A percentile compares a stretch with the other conserved stretches of the same genome.
phyloP scores from a whole-genome alignment of 2,888 invertebrate species.

The Ormyrus nitidulus region DNA sequence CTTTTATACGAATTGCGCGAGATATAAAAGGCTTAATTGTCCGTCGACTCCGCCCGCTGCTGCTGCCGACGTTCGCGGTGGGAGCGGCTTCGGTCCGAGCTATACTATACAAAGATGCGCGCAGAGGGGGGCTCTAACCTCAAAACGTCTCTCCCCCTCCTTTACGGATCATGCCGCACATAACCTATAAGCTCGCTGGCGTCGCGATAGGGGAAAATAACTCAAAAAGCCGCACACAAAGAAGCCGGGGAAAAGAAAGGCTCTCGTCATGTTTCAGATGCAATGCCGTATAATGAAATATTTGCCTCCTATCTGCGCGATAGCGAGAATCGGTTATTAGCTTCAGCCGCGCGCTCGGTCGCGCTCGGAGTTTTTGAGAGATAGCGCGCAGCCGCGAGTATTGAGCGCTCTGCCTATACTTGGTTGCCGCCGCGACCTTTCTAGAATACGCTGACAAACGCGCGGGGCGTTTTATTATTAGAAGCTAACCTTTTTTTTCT shows the following conservation, averaged over 20 bases:
- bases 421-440: no score
- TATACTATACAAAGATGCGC: background rate
- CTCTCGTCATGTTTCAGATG: no score
- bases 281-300: no score
- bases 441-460: background rate
- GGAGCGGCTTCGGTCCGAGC: slow-evolving; percentile 43
- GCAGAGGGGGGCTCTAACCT: slow-evolving; percentile 55
- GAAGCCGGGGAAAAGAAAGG: slow-evolving; percentile 57
- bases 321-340: no score
- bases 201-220: slow-evolving; percentile 46
- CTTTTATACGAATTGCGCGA: background rate
- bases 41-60: slow-evolving; percentile 38
- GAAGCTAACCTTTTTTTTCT: background rate
- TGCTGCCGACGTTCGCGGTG: slow-evolving; percentile 5
- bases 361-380: slow-evolving; percentile 36
- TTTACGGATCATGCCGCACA: slow-evolving; percentile 8
- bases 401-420: no score
- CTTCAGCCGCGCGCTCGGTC: no score
- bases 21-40: slow-evolving; percentile 47
- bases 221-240: slow-evolving; percentile 48
- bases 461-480: background rate
- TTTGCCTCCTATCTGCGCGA: no score
- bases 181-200: slow-evolving; percentile 51
- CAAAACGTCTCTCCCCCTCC: slow-evolving; percentile 41
- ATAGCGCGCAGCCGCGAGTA: background rate